These are phyloP conservation scores for Dysmachus trigonus DNA, from an alignment of 2,888 invertebrate species.

Conservation along the genomic window DNA sequence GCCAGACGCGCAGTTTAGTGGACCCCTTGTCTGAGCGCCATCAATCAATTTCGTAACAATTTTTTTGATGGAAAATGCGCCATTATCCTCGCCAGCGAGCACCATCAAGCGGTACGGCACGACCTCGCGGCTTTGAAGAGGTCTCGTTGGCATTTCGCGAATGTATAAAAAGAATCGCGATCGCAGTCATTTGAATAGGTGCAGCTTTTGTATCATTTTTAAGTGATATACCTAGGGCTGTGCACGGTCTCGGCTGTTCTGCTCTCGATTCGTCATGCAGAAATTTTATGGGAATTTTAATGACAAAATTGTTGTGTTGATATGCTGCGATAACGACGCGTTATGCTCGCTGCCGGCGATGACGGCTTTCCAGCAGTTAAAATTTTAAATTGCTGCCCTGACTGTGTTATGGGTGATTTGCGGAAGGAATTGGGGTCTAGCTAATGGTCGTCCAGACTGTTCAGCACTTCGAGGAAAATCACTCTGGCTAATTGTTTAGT, in stretches of 20 bases:
- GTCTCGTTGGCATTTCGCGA: conserved; percentile 22
- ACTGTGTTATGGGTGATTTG: background rate
- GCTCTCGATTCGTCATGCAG: background rate
- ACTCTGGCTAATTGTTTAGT: background rate
- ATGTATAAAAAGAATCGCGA: background rate
- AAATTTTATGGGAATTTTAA: conserved; percentile 9
- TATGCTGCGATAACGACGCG: background rate
- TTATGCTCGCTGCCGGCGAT: background rate
- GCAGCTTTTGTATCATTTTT: background rate
- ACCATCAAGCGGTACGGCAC: background rate
- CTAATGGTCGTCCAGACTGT: background rate
- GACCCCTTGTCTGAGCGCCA: background rate
- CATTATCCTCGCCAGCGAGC: background rate
- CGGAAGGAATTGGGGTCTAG: background rate
- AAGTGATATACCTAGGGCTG: background rate
- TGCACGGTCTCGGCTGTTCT: background rate
- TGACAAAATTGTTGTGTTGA: background rate
- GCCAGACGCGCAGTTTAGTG: background rate
- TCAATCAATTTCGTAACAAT: conserved; percentile 11
- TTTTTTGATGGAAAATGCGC: background rate
- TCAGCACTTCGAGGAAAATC: background rate
- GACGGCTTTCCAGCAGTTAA: background rate
- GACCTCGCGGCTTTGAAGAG: conserved; percentile 12
- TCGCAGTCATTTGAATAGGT: conserved; percentile 14
- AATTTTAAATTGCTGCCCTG: background rate